Evolutionary conservation across 2,797 vertebrate species (phyloP), one percentile per base, ranked within the genome.

Genomic region (Cynodonichthys magdalenae): DNA sequence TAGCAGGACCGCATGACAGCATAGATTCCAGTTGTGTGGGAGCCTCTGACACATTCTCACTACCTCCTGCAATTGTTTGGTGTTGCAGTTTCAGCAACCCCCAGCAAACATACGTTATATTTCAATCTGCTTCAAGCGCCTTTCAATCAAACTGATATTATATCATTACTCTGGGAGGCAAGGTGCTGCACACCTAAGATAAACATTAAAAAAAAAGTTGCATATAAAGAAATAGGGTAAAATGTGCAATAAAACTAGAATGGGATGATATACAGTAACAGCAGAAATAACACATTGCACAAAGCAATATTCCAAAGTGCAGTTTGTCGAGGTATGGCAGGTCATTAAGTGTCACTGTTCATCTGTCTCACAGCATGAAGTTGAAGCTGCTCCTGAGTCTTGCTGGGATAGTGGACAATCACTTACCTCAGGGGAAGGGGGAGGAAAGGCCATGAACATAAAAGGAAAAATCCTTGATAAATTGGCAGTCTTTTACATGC

Each of bases 1-100:
- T 88, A 85, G 76, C 66, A 41, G 57, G 48, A 55, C 72, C 75
- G 82, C 80, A 85, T 78, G 59, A 77, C 71, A 79, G 75, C 53
- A 51, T 70, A 63, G 70, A 82, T 80, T 74, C 59, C 48, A 74
- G 70, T 56, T 59, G 60, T 59, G 60, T 66, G 60, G 49, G 71
- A 81, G 71, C 60, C 60, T 69, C 74, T 81, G 71, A 75, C 36
- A 46, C 62, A 60, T 71, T 63, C 59, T 61, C 47, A 52, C 63
- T 59, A 65, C 77, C 24, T 66, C 63, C 42, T 61, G 58, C 42
- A 58, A 27, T 68, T 65, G 56, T 64, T 29, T 45, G 41, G 31
- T 14, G 48, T 55, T 61, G 29, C 41, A 53, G 10, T 65, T 60
- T 66, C 31, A 6, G 14, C 7, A 64, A 3, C 41, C 41, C 39